Base-by-base conservation (phyloP, 2,113 vertebrate genomes). In the Pluvianellus socialis region DNA sequence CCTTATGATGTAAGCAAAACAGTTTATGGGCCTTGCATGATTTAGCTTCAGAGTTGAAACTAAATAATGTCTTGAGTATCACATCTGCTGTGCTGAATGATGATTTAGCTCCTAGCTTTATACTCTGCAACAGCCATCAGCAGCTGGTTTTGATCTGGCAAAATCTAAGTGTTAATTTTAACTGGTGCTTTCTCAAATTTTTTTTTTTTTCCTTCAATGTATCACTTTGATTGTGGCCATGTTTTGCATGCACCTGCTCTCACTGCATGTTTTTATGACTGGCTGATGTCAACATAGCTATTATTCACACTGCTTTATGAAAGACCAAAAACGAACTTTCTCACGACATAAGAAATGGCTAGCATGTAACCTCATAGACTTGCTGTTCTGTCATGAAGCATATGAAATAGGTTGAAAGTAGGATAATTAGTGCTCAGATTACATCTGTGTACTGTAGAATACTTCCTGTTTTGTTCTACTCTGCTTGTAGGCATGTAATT, bases 211-310 rank as follows among this genome's bases (percentile, higher is more conserved):
- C 8, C 53, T 93, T 96, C 88, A 89, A 7, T 97, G 81, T 97
- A 94, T 98, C 71, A 67, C 74, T 97, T 98, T 96, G 96, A 94
- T 92, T 58, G 96, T 98, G 97, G 97, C 97, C 97, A 96, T 81
- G 93, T 95, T 98, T 97, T 98, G 98, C 98, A 98, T 98, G 98
- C 96, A 97, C 59, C 91, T 96, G 49, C 81, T 98, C 96, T 84
- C 94, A 93, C 97, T 97, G 98, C 98, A 98, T 97, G 98, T 93
- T 96, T 97, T 97, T 96, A 95, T 94, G 97, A 97, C 92, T 94
- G 97, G 96, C 95, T 97, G 38, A 94, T 95, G 90, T 83, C 97
- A 97, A 79, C 96, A 35, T 42, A 90, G n/a, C 95, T 93, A 10
- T 90, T 88, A 42, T 79, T 94, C 86, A 93, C 91, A 83, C 74